Evolutionary conservation across 2,888 invertebrate genomes (phyloP).

Genomic region (Chymomyza amoena): DNA sequence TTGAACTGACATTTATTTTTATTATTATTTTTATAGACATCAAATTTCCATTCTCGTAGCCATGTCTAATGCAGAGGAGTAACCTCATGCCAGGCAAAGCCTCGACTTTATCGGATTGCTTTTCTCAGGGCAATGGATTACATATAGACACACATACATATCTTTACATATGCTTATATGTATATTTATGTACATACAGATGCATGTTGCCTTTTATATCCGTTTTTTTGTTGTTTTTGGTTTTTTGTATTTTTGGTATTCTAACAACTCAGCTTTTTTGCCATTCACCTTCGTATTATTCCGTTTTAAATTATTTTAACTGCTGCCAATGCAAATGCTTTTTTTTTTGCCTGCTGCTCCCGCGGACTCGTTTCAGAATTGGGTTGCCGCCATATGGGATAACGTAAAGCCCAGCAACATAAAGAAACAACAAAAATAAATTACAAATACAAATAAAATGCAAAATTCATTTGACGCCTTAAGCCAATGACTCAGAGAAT

Average conservation of each 20-base stretch:
- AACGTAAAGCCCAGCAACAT: constrained; percentile 14
- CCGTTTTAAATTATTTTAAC: background rate
- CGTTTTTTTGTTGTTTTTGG: too few relatives aligned
- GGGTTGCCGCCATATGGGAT: constrained; percentile 53
- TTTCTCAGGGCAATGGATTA: too few relatives aligned
- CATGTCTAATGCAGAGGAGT: too few relatives aligned
- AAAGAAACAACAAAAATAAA: too few relatives aligned
- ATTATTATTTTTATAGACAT: too few relatives aligned
- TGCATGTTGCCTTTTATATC: background rate
- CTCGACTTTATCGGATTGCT: too few relatives aligned
- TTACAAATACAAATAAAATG: constrained; percentile 47
- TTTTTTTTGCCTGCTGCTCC: constrained; percentile 26
- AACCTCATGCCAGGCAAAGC: too few relatives aligned
- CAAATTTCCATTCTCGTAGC: too few relatives aligned
- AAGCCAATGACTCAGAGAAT: constrained; percentile 64
- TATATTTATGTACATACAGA: background rate
- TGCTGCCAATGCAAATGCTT: constrained; percentile 1
- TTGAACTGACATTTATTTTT: too few relatives aligned
- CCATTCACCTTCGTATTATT: constrained; percentile 49
- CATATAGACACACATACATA: too few relatives aligned
- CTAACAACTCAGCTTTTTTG: constrained; percentile 35
- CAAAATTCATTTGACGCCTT: constrained; percentile 69
- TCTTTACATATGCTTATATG: too few relatives aligned
- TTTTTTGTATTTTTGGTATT: constrained; percentile 47
- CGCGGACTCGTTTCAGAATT: constrained; percentile 65